Evolutionary conservation across 2,113 vertebrate genomes (phyloP), one percentile per base, ranked within the genome.

Genomic region (Paraplagusia blochii): DNA sequence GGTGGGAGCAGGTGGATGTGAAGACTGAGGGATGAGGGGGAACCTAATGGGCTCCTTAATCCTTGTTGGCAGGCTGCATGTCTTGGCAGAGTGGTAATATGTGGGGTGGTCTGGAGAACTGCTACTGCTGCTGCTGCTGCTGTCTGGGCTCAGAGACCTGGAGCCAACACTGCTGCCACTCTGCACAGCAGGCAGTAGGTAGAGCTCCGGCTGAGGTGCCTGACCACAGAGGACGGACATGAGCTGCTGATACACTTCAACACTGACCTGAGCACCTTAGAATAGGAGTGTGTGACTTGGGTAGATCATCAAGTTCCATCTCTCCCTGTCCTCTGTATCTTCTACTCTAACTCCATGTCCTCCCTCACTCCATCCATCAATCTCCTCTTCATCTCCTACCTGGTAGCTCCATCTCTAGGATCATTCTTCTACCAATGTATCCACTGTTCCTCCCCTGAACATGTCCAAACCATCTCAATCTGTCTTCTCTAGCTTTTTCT

Each of bases 141-240:
- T 89, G 65, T 92, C 88, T 69, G 85, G 69, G 72, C 72, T 79
- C 69, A 85, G 48, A n/a, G 90, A 80, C 48, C 77, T 67, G 14
- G 85, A 89, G 82, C 83, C 90, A 72, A 83, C 54, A 52, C 87
- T 91, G 85, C 90, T 85, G 74, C 89, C 85, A 38, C 76, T 80
- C 50, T 90, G 89, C 71, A 76, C 70, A 50, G 69, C 51, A 11
- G 91, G 89, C 73, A 98, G 86, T 74, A 98, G 88, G 86, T 96
- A 97, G 0, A 98, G 90, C 80, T 97, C 95, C 7, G 95, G 93
- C 76, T 93, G 86, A 43, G 88, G 87, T 56, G 95, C 93, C 96
- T 98, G 22, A 89, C 48, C 2, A 81, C 47, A 76, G 38, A 10
- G 12, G 16, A 9, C 4, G 14, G 11, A 46, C 1, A 42, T 58